phyloP scores from a whole-genome alignment of 2,888 invertebrate species.

The Adelphocoris suturalis region DNA sequence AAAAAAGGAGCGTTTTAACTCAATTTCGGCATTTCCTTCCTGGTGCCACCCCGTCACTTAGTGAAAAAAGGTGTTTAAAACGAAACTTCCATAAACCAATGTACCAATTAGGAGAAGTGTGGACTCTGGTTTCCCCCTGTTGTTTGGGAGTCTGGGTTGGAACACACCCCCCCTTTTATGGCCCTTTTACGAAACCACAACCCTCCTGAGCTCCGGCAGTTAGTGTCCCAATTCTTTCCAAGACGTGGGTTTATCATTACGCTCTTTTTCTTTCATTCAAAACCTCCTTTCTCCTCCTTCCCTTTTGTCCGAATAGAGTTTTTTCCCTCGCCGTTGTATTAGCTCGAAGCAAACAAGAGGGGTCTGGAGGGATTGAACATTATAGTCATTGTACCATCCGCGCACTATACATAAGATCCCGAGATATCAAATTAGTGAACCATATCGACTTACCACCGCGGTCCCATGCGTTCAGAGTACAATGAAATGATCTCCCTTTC shows the following conservation, averaged over 20 bases:
- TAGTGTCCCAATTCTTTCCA: conserved; percentile 69
- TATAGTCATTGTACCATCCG: conserved; percentile 59
- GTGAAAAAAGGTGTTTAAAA: conserved; percentile 53
- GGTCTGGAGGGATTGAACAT: conserved; percentile 41
- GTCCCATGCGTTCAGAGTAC: not conserved
- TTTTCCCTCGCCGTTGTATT: conserved; percentile 48
- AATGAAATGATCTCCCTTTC: conserved; percentile 14
- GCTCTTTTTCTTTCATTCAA: conserved; percentile 60
- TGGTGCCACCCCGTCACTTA: not conserved
- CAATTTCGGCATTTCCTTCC: conserved; percentile 62
- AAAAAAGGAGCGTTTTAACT: conserved; percentile 53
- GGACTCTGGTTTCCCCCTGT: conserved; percentile 49
- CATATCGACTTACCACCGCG: conserved; percentile 66
- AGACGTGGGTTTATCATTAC: conserved; percentile 67
- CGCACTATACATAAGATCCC: conserved; percentile 42
- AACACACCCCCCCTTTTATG: conserved; percentile 48
- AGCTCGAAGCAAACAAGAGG: conserved; percentile 55
- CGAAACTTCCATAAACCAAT: conserved; percentile 60
- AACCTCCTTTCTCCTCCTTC: conserved; percentile 46
- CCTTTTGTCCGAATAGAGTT: conserved; percentile 61
- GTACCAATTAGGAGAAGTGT: conserved; percentile 62
- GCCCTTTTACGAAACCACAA: conserved; percentile 3
- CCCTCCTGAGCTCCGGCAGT: conserved; percentile 44
- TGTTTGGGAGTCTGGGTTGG: not conserved
- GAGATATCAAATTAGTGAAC: conserved; percentile 69